A percentile compares a stretch with the other conserved stretches of the same genome.
These are phyloP conservation scores for Drosophila jambulina DNA, from an alignment of 1,140 invertebrate species.

Conservation along the genomic window DNA sequence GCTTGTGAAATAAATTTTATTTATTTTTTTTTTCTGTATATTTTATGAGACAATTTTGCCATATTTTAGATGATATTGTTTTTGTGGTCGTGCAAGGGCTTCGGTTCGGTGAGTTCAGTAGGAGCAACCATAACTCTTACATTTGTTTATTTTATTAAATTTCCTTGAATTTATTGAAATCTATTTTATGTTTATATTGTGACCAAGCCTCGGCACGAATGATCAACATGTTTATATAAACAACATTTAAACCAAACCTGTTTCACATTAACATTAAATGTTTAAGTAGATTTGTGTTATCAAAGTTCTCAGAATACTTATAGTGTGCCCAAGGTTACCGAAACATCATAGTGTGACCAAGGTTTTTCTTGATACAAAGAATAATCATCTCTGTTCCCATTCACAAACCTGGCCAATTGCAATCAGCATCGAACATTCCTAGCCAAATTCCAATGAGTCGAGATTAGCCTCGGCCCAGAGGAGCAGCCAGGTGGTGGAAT, in stretches of 20 bases:
- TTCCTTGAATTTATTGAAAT: too few relatives aligned
- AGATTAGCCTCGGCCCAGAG: conserved; percentile 58
- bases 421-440: conserved; percentile 42
- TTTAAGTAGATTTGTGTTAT: too few relatives aligned
- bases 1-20: not conserved
- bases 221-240: too few relatives aligned
- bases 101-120: not conserved
- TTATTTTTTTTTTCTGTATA: not conserved
- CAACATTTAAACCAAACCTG: too few relatives aligned
- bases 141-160: too few relatives aligned
- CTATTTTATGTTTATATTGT: too few relatives aligned
- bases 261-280: too few relatives aligned
- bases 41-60: conserved; percentile 9
- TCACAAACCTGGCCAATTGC: conserved; percentile 30
- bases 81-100: conserved; percentile 13
- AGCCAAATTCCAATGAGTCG: conserved; percentile 66
- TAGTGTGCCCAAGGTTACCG: not conserved
- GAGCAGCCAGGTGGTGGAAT: conserved; percentile 9
- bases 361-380: too few relatives aligned
- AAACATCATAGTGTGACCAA: not conserved
- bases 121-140: not conserved
- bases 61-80: conserved; percentile 1
- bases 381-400: not conserved
- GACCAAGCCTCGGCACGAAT: too few relatives aligned
- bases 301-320: too few relatives aligned